Conservation (phyloP, 2,797 vertebrate species). For the Pygocentrus nattereri region DNA sequence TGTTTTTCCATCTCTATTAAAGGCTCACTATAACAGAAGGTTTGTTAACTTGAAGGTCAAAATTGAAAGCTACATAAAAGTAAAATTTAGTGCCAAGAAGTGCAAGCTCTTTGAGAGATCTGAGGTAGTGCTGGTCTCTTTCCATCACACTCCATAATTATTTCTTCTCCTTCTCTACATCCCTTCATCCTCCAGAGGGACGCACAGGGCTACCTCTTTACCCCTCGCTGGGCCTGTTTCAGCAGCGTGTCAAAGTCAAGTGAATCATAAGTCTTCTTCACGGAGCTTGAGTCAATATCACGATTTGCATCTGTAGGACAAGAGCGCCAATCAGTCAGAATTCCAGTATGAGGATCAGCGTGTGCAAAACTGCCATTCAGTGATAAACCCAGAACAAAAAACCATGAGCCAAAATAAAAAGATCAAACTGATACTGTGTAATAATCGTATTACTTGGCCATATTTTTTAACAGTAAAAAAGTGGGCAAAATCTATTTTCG, state of each 20-base stretch:
- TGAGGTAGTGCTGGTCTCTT: conserved; percentile 56
- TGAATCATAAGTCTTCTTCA: conserved; percentile 83
- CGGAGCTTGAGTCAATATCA: conserved; percentile 76
- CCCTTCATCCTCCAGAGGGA: background rate
- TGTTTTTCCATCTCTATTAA: conserved; percentile 26
- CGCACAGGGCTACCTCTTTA: conserved; percentile 82
- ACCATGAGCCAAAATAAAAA: too few relatives aligned
- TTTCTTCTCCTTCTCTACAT: background rate
- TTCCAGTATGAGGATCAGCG: background rate
- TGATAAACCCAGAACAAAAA: background rate
- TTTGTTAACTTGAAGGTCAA: conserved; percentile 42
- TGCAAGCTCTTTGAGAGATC: conserved; percentile 43
- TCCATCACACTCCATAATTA: background rate
- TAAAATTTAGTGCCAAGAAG: conserved; percentile 40
- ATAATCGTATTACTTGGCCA: too few relatives aligned
- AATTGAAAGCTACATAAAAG: conserved; percentile 34
- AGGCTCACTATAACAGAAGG: conserved; percentile 57
- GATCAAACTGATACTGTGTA: background rate
- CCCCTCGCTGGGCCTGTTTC: conserved; percentile 91
- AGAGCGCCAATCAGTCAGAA: conserved; percentile 4
- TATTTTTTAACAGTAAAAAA: too few relatives aligned
- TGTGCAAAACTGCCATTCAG: background rate
- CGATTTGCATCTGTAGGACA: conserved; percentile 86
- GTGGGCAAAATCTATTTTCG: too few relatives aligned
- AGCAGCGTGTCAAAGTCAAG: conserved; percentile 95